A percentile compares a stretch with the other conserved stretches of the same genome.
Evolutionary conservation across 2,888 invertebrate species (phyloP).

Genomic region (Pseudococcus jackbeardsleyi): DNA sequence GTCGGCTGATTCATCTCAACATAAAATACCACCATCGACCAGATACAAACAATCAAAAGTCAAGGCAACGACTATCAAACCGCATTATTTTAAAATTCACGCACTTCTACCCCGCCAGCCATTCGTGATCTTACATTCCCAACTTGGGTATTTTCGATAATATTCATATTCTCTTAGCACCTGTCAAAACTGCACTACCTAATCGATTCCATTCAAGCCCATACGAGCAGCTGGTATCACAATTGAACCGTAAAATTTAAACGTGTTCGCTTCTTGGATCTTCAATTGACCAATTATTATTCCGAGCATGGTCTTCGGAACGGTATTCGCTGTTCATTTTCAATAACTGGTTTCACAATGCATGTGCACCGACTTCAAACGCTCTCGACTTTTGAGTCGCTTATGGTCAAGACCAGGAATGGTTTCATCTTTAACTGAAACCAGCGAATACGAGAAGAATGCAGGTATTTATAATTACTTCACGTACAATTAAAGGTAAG

Average conservation of each 20-base stretch:
- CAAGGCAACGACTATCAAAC: neutral
- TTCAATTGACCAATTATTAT: slow-evolving; percentile 39
- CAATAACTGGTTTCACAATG: slow-evolving; percentile 36
- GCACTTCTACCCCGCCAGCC: neutral
- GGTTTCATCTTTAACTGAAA: slow-evolving; percentile 18
- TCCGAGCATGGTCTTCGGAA: slow-evolving; percentile 1
- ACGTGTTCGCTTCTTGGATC: slow-evolving; percentile 21
- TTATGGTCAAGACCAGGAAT: slow-evolving; percentile 21
- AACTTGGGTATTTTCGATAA: neutral
- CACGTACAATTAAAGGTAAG: slow-evolving; percentile 53
- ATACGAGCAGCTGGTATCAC: slow-evolving; percentile 11
- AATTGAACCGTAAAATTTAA: slow-evolving; percentile 50
- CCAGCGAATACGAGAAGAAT: neutral
- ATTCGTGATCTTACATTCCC: neutral
- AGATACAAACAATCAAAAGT: slow-evolving; percentile 9
- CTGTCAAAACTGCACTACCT: neutral
- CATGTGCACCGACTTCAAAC: neutral
- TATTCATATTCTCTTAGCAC: neutral
- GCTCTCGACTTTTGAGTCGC: neutral
- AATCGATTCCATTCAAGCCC: neutral
- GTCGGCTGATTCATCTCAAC: neutral
- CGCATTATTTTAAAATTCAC: neutral
- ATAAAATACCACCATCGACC: neutral
- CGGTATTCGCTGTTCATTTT: slow-evolving; percentile 44
- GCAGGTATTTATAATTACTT: slow-evolving; percentile 39